phyloP scores from a whole-genome alignment of 2,888 invertebrate genomes.

The Pyrocoelia pectoralis region DNA sequence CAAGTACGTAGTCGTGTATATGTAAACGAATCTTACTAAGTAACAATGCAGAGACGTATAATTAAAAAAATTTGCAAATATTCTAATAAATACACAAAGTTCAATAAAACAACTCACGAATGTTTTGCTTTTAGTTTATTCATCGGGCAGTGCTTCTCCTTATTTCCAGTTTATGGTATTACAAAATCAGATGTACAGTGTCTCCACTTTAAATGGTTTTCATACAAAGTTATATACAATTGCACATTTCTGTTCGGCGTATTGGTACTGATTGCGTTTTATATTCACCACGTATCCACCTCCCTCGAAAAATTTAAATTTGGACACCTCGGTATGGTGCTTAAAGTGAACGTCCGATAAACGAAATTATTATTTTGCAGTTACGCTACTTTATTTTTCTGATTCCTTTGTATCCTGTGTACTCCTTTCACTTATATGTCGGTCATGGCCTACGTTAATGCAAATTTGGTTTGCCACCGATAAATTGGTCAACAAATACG shows the following conservation, averaged over 20 bases:
- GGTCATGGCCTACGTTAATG: background rate
- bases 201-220: constrained; percentile 27
- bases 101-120: constrained; percentile 5
- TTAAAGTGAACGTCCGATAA: no score
- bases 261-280: constrained; percentile 4
- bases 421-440: background rate
- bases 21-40: no score
- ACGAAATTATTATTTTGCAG: background rate
- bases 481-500: background rate
- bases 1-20: no score
- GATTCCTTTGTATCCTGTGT: background rate
- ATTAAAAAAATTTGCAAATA: background rate
- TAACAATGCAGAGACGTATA: background rate
- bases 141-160: constrained; percentile 33
- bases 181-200: background rate
- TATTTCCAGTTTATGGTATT: constrained; percentile 33
- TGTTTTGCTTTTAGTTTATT: constrained; percentile 17
- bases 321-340: background rate
- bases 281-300: constrained; percentile 1
- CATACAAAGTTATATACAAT: constrained; percentile 10
- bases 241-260: constrained; percentile 3
- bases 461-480: background rate
- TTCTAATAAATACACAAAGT: background rate
- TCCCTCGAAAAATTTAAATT: background rate
- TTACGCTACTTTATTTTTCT: background rate